Base-by-base conservation (phyloP, 2,797 vertebrate species). In the Lacerta agilis region DNA sequence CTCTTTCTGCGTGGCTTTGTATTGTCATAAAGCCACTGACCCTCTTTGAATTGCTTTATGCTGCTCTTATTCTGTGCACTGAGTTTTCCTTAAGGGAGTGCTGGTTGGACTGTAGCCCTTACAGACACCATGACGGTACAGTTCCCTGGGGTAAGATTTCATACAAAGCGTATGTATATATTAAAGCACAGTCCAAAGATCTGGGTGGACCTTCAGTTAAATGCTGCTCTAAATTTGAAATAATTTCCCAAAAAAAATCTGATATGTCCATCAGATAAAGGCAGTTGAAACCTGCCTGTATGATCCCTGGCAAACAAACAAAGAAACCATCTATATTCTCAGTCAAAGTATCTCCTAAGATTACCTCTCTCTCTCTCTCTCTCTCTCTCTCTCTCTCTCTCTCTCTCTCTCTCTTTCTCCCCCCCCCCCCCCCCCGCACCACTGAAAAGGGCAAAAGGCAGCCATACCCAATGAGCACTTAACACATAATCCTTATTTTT, bases 331-430 rank as follows among this genome's bases (percentile, higher is more conserved):
- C 8, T 27, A 78, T 82, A 33, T 7, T 89, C 81, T 69, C 36
- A 82, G 90, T 93, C 90, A 92, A 85, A 91, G 91, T 91, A 86
- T 90, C 84, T 3, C 45, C 38, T 82, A 79, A 92, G 89, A 87
- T 73, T 73, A 13, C 49, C 15, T 55, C 49, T 55, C 13, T 5
- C 41, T 82, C 25, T 89, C 33, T 2, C 33, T n/a, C n/a, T n/a
- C n/a, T n/a, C n/a, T n/a, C n/a, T n/a, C n/a, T n/a, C n/a, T n/a
- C n/a, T n/a, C n/a, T n/a, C n/a, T n/a, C n/a, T n/a, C n/a, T n/a
- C n/a, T n/a, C n/a, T n/a, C n/a, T n/a, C n/a, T n/a, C 33, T 33
- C 33, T 33, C 33, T 33, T 33, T 33, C 33, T 2, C 33, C 33
- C 33, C 69, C 84, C 36, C 18, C 7, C 67, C n/a, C n/a, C n/a